Evolutionary conservation across 2,113 vertebrate genomes (phyloP).

Genomic region (Nanorana parkeri): DNA sequence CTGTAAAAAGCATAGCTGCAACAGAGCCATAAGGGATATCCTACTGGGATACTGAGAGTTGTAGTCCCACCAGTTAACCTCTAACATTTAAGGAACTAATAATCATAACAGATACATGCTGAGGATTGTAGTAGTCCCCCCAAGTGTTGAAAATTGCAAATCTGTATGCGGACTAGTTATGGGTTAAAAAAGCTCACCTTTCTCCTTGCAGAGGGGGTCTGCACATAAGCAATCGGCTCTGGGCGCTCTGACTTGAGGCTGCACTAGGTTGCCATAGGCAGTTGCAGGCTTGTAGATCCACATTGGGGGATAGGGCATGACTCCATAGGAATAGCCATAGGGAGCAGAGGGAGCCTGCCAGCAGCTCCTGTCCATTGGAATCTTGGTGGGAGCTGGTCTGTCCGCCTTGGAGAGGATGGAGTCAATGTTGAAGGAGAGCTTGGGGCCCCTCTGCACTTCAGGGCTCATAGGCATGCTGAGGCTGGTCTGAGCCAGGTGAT

Average conservation of each 20-base stretch:
- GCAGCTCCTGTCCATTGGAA: background rate
- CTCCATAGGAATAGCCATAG: slow-evolving; percentile 17
- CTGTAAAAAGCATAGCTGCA: too few species aligned
- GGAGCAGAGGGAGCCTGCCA: slow-evolving; percentile 24
- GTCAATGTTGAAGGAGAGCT: slow-evolving; percentile 66
- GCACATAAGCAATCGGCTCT: background rate
- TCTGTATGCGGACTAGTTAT: too few species aligned
- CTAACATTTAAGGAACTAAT: too few species aligned
- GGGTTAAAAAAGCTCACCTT: slow-evolving; percentile 55
- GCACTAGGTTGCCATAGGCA: background rate
- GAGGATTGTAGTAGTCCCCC: too few species aligned
- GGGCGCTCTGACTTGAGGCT: background rate
- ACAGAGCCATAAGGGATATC: too few species aligned
- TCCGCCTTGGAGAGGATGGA: slow-evolving; percentile 64
- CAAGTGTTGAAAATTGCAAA: too few species aligned
- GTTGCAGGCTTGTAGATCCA: slow-evolving; percentile 9
- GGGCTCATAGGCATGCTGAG: background rate
- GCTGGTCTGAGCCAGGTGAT: background rate
- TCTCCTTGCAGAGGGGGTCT: slow-evolving; percentile 27
- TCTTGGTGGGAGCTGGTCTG: background rate
- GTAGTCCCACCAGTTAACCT: too few species aligned
- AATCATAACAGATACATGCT: too few species aligned
- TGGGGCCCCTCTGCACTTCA: background rate
- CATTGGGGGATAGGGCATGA: slow-evolving; percentile 35
- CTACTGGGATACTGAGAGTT: too few species aligned